Evolutionary conservation across 2,797 vertebrate species (phyloP), one percentile per base, ranked within the genome.

Genomic region (Champsocephalus gunnari): DNA sequence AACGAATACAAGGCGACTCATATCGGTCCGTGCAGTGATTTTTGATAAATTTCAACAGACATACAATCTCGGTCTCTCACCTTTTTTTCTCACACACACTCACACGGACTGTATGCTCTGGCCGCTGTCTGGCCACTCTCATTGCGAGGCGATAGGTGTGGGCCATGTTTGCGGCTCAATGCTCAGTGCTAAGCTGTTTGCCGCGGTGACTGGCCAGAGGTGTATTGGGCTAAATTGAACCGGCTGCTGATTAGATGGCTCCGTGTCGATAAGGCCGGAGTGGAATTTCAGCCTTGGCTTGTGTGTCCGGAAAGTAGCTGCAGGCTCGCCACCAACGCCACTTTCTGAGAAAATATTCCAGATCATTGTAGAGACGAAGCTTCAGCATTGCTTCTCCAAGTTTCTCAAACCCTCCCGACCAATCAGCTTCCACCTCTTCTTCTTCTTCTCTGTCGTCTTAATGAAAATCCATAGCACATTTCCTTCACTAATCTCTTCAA

Each of bases 161-260:
- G 86, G 85, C 79, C 84, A 83, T 83, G 89, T 90, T 81, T 88
- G 83, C 82, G 77, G 89, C 90, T 92, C 80, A 75, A 41, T 89
- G 91, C 89, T 80, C 86, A 54, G 71, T 24, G 79, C 77, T 87
- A 90, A 88, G 88, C 89, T 83, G 90, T 88, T 88, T 89, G 82
- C 87, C 24, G 87, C 73, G 75, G 84, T 88, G 90, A 69, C 89
- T 89, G 90, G 85, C 86, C 91, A 89, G 82, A 84, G 88, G 85
- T 86, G 87, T 72, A 79, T 79, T 84, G 86, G 83, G 79, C 79
- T 75, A 92, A 93, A 90, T 92, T 89, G 90, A 90, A 92, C 56
- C 73, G 63, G 73, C 80, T 62, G 55, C 79, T 84, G 92, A 92
- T 92, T 90, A 89, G 90, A 92, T 92, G 83, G 79, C 82, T 59